Evolutionary conservation across 2,797 vertebrate genomes (phyloP), one percentile per base, ranked within the genome.

Genomic region (Cossypha caffra): DNA sequence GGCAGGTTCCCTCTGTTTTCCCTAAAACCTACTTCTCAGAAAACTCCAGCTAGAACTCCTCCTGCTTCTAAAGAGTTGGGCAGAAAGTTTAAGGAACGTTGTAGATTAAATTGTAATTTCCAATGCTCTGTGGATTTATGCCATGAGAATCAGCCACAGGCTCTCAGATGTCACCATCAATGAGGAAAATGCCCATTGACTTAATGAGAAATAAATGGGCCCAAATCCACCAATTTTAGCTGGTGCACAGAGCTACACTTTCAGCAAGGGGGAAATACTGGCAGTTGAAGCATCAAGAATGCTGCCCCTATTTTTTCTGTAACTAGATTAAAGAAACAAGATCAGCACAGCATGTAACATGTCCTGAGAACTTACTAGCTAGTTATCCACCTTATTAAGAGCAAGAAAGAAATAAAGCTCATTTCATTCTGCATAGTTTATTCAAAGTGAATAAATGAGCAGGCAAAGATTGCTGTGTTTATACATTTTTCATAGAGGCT

Each of bases 361-460:
- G 91, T 96, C 96, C 91, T 93, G 89, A 94, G 96, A 96, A 91
- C 88, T 94, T 91, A 71, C 48, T 58, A 74, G 80, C 86, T 92
- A 92, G 90, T 95, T 94, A 96, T 88, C 80, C 88, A 93, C 90
- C 91, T 96, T 96, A 95, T 89, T 96, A 95, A 86, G 62, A 73
- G 88, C 54, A 93, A 91, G 90, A 96, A 85, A 72, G 88, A 96
- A 96, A 84, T 93, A 93, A 95, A 95, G 91, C 77, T 94, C 86
- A 71, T 95, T 95, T 95, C 94, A 93, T 96, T 94, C 83, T 84
- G 59, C 83, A 74, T 90, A 91, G 94, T 90, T 92, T 96, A 95
- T 94, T 96, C 90, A 74, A 95, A 97, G 92, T 84, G 93, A 97
- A 97, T 97, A 96, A 93, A 90, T 78, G 90, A 95, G 75, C 69